Conservation (phyloP, 2,797 vertebrate genomes). For the Emys orbicularis region DNA sequence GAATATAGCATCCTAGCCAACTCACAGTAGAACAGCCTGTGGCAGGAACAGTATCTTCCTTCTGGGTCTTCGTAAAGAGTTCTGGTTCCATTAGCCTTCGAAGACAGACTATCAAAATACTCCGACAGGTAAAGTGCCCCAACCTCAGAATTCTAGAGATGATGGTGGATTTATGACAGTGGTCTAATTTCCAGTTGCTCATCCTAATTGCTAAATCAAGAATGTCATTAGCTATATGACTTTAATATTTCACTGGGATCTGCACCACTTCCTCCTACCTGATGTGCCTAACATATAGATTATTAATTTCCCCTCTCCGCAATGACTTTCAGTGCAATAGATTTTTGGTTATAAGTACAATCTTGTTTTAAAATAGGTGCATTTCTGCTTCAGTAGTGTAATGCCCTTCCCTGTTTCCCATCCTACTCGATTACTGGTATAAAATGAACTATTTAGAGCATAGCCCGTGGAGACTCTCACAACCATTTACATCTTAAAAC, state of each 20-base stretch:
- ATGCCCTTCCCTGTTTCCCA: not conserved
- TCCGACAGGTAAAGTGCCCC: not conserved
- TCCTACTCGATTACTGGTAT: not conserved
- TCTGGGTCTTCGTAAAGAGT: not conserved
- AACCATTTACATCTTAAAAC: not conserved
- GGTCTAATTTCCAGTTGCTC: not conserved
- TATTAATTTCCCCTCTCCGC: not conserved
- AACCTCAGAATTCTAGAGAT: accelerated
- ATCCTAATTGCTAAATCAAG: too few species aligned
- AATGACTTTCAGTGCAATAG: not conserved
- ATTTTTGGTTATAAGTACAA: not conserved
- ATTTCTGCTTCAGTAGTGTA: not conserved
- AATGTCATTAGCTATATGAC: too few species aligned
- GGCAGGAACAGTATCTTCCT: not conserved
- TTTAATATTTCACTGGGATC: too few species aligned
- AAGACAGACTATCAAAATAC: accelerated
- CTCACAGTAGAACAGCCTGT: not conserved
- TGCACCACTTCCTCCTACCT: too few species aligned
- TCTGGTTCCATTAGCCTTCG: not conserved
- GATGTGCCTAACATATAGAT: too few species aligned
- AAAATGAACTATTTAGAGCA: not conserved
- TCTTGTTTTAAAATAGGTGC: accelerated
- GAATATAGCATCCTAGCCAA: not conserved
- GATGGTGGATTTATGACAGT: accelerated
- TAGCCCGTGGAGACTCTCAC: not conserved